Base-by-base conservation (phyloP, 2,113 vertebrate species). In the Piprites chloris region DNA sequence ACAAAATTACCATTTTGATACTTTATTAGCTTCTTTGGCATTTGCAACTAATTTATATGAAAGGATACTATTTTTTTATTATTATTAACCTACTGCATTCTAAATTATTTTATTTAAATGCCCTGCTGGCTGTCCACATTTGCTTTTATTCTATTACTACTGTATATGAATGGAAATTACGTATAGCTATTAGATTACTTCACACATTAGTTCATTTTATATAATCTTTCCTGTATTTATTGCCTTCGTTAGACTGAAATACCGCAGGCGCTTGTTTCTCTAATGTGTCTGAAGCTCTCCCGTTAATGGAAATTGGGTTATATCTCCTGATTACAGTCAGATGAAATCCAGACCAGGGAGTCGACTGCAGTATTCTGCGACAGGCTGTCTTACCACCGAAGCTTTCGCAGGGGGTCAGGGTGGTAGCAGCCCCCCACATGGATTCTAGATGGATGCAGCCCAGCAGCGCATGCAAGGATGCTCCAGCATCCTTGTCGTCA, bases 201-300 rank as follows among this genome's bases (percentile, higher is more conserved):
- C 90, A 89, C 83, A 94, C 72, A 94, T 94, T 96, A 94, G 79
- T 91, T 89, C 79, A 89, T 78, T 95, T 96, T 68, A 67, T 94
- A 86, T 89, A 90, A 92, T 81, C 92, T 89, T 90, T 87, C 95
- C 93, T 78, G 52, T 90, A 94, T 95, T 95, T 93, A 95, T 76
- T 81, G 90, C 96, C 88, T 96, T 96, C 10, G 46, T 93, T 93
- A 93, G 95, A 46, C 83, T 35, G 44, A 89, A 84, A 89, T 87
- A 95, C 92, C 5, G 11, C 88, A 94, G 96, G 90, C 76, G 1
- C 88, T 97, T 94, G 75, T 96, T 95, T 88, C 92, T 84, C 75
- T 84, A 75, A 92, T 44, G 78, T 78, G 65, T 86, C 92, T 96
- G 78, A 93, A 71, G 75, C 90, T 81, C 55, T 84, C 76, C 56